Evolutionary conservation across 2,113 vertebrate species (phyloP).

Genomic region (Corythoichthys intestinalis): DNA sequence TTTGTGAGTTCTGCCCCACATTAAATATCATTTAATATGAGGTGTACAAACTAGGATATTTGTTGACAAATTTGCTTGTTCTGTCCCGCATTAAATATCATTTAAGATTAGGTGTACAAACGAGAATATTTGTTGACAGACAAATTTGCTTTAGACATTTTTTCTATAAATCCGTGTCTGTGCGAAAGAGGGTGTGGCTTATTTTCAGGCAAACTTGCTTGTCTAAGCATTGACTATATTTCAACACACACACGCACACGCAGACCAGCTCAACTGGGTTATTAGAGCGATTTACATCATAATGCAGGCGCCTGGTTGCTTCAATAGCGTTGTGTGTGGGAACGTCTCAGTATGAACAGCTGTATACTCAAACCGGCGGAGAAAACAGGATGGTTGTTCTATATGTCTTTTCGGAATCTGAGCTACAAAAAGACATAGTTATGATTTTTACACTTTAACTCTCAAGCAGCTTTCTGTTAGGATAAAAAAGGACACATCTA

Average conservation of each 20-base stretch:
- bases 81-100: neutral
- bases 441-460: conserved; percentile 10
- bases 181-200: conserved; percentile 8
- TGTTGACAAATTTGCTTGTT: conserved; percentile 8
- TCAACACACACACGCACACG: conserved; percentile 24
- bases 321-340: conserved; percentile 70
- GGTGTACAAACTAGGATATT: conserved; percentile 20
- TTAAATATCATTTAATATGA: neutral
- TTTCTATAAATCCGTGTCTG: conserved; percentile 15
- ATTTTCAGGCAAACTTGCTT: conserved; percentile 3
- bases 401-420: conserved; percentile 41
- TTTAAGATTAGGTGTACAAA: conserved; percentile 8
- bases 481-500: conserved; percentile 22
- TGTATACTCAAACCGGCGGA: conserved; percentile 57
- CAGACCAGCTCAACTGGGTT: conserved; percentile 62
- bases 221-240: conserved; percentile 22
- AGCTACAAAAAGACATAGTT: conserved; percentile 23
- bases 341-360: conserved; percentile 67
- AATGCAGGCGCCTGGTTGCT: conserved; percentile 70
- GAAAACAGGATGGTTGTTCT: conserved; percentile 37
- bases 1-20: neutral
- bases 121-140: conserved; percentile 20
- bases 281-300: conserved; percentile 79
- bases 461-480: conserved; percentile 6
- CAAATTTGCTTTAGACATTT: conserved; percentile 45